Percentiles rank a stretch among this genome's conserved stretches.
phyloP scores from a whole-genome alignment of 1,140 invertebrate species.

The Lordiphosa mommai region DNA sequence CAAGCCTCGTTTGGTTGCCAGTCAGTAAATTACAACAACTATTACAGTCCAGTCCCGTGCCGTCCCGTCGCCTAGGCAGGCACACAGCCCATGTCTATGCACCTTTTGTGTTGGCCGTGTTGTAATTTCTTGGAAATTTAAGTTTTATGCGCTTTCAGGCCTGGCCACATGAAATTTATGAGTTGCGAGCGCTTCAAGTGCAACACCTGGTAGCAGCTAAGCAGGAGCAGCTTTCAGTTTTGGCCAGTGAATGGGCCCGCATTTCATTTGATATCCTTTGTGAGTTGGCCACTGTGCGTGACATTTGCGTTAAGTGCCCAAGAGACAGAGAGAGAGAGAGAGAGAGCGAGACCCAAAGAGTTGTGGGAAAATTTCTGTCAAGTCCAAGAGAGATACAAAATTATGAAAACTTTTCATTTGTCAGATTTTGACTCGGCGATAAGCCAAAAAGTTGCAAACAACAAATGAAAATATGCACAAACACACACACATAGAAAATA shows the following conservation, averaged over 20 bases:
- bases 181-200: slow-evolving; percentile 54
- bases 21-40: slow-evolving; percentile 77
- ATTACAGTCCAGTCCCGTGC: slow-evolving; percentile 42
- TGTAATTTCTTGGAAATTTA: slow-evolving; percentile 75
- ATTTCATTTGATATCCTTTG: slow-evolving; percentile 69
- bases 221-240: slow-evolving; percentile 4
- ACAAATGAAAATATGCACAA: slow-evolving; percentile 59
- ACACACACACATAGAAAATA: slow-evolving; percentile 34
- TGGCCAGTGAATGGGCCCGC: slow-evolving; percentile 54
- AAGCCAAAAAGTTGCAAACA: slow-evolving; percentile 53
- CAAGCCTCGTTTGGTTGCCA: slow-evolving; percentile 37
- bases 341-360: slow-evolving; percentile 7
- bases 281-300: slow-evolving; percentile 69
- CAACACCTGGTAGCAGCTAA: slow-evolving; percentile 66
- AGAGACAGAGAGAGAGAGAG: background rate
- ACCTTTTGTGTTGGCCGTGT: slow-evolving; percentile 49
- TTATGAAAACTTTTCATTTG: slow-evolving; percentile 57
- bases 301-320: slow-evolving; percentile 70
- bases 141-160: slow-evolving; percentile 62
- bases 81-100: slow-evolving; percentile 21
- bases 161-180: slow-evolving; percentile 68
- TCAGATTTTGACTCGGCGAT: slow-evolving; percentile 40
- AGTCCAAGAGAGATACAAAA: slow-evolving; percentile 8
- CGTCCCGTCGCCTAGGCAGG: slow-evolving; percentile 16
- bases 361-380: slow-evolving; percentile 57